phyloP scores from a whole-genome alignment of 2,888 invertebrate genomes.

The Dione juno region DNA sequence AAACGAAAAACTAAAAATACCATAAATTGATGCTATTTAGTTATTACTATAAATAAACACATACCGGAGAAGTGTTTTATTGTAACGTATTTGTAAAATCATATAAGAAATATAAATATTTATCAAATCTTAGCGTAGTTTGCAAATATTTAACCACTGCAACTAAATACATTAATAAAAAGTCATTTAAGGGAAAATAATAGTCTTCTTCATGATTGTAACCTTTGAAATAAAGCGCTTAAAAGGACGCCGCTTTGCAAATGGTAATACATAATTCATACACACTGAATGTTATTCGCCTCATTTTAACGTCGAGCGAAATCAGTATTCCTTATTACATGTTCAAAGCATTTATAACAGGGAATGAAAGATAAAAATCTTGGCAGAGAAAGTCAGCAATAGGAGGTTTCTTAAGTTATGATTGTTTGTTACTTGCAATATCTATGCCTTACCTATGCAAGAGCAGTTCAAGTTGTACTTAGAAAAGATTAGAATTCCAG shows the following conservation, averaged over 20 bases:
- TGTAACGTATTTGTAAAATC: too few species aligned
- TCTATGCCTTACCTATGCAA: neutral
- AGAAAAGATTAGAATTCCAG: neutral
- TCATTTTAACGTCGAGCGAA: constrained; percentile 39
- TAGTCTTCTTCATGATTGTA: constrained; percentile 19
- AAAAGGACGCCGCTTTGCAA: constrained; percentile 38
- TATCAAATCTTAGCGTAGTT: neutral
- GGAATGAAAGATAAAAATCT: constrained; percentile 10
- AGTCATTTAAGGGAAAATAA: constrained; percentile 1
- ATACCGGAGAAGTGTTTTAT: too few species aligned
- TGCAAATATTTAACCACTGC: neutral
- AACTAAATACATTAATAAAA: neutral
- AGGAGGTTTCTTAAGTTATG: neutral
- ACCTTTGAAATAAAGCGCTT: constrained; percentile 34
- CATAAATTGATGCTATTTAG: too few species aligned
- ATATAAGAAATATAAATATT: neutral
- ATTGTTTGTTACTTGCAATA: constrained; percentile 16
- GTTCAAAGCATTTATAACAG: constrained; percentile 37
- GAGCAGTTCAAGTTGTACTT: constrained; percentile 7
- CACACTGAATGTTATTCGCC: constrained; percentile 41
- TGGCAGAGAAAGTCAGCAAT: constrained; percentile 22
- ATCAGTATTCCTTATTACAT: constrained; percentile 42
- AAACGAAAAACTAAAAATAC: too few species aligned
- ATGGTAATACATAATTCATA: constrained; percentile 44
- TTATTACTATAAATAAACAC: too few species aligned